Conservation (phyloP, 2,113 vertebrate species). For the Callorhinus ursinus region DNA sequence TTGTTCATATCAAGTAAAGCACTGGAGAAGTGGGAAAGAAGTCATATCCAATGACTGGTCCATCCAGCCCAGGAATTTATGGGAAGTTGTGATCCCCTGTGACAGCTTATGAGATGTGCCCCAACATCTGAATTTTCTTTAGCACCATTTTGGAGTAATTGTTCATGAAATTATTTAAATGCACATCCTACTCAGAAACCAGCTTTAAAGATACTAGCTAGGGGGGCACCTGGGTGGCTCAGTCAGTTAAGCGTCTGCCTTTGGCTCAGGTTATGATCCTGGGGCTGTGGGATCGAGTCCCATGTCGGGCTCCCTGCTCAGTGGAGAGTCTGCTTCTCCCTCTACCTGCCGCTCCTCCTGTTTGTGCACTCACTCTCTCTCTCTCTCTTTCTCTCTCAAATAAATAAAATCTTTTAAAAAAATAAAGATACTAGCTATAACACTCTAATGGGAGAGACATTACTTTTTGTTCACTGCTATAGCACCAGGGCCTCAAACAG, state of each 20-base stretch:
- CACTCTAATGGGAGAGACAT: rapidly evolving
- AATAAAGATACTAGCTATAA: background rate
- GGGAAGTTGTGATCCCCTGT: background rate
- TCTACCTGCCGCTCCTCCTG: too few relatives aligned
- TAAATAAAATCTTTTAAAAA: too few relatives aligned
- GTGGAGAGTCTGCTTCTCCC: too few relatives aligned
- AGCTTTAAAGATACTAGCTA: background rate
- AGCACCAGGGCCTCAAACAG: background rate
- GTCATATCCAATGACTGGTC: background rate
- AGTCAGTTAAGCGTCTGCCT: too few relatives aligned
- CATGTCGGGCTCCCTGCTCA: too few relatives aligned
- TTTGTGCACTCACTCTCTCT: too few relatives aligned
- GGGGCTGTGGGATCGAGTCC: too few relatives aligned
- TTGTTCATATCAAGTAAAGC: background rate
- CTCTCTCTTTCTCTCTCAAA: too few relatives aligned
- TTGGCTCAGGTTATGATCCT: too few relatives aligned
- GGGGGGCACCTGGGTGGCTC: too few relatives aligned
- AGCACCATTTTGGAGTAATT: background rate
- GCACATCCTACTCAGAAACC: background rate
- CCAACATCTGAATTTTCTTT: background rate
- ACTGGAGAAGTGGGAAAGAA: background rate
- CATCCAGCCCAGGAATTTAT: background rate
- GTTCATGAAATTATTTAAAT: background rate
- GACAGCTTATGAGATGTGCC: background rate
- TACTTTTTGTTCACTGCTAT: rapidly evolving